phyloP scores from a whole-genome alignment of 2,888 invertebrate species.

The Spialia ferax region DNA sequence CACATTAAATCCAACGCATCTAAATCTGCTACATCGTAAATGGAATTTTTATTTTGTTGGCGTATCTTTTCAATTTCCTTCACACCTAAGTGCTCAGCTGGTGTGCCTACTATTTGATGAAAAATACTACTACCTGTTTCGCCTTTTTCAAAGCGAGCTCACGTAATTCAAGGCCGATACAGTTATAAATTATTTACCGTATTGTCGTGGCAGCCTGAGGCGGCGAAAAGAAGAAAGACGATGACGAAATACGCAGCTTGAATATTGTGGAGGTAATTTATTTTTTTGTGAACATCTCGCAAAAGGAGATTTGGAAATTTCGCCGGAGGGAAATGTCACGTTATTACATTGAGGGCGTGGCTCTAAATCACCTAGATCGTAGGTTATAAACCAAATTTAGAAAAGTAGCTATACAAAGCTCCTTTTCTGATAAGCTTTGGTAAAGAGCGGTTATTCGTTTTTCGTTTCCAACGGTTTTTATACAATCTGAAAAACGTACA shows the following conservation, averaged over 20 bases:
- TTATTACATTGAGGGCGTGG: neutral
- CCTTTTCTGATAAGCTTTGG: too few species aligned
- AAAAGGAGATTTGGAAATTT: constrained; percentile 29
- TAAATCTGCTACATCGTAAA: too few species aligned
- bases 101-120: constrained; percentile 2
- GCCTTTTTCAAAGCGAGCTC: neutral
- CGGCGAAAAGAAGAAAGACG: constrained; percentile 31
- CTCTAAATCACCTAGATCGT: neutral
- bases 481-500: too few species aligned
- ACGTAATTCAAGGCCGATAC: constrained; percentile 33
- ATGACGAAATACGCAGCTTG: constrained; percentile 39
- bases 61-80: neutral
- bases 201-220: constrained; percentile 13
- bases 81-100: neutral
- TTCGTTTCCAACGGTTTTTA: too few species aligned
- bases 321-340: constrained; percentile 9
- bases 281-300: constrained; percentile 31
- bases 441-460: too few species aligned
- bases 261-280: constrained; percentile 43
- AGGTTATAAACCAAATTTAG: neutral
- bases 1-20: too few species aligned
- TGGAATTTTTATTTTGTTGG: neutral
- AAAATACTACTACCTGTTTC: neutral
- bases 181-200: constrained; percentile 42
- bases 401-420: too few species aligned